A percentile compares a stretch with the other conserved stretches of the same genome.
phyloP scores from a whole-genome alignment of 1,140 invertebrate genomes.

The Bilobella aurantiaca region DNA sequence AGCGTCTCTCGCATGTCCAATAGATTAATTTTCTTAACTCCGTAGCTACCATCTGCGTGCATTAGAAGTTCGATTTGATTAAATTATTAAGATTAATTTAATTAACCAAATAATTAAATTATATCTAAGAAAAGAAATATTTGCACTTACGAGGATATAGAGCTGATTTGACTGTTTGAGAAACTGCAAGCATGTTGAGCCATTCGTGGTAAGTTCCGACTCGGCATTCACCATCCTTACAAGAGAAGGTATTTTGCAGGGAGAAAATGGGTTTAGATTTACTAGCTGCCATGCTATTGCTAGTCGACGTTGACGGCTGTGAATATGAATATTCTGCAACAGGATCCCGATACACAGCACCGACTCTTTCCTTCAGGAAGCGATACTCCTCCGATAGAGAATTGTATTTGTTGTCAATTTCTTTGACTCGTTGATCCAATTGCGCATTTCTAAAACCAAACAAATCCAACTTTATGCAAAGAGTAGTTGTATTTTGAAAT shows the following conservation, averaged over 20 bases:
- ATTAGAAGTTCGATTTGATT: neutral
- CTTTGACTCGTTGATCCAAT: neutral
- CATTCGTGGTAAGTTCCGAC: slow-evolving; percentile 58
- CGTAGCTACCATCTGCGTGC: slow-evolving; percentile 44
- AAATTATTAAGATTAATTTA: neutral
- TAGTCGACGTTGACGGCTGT: neutral
- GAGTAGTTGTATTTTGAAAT: neutral
- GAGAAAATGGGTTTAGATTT: neutral
- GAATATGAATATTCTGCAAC: neutral
- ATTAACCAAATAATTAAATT: no score
- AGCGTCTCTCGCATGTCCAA: slow-evolving; percentile 32
- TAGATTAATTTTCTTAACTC: slow-evolving; percentile 56
- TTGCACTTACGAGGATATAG: slow-evolving; percentile 13
- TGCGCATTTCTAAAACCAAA: neutral
- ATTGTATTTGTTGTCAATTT: neutral
- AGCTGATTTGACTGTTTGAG: slow-evolving; percentile 45
- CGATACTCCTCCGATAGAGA: slow-evolving; percentile 26
- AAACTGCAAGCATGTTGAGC: slow-evolving; percentile 53
- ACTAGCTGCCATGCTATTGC: neutral
- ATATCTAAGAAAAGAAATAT: no score
- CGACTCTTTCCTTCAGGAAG: slow-evolving; percentile 9
- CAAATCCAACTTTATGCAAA: neutral
- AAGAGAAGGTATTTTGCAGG: neutral
- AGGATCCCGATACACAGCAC: slow-evolving; percentile 11
- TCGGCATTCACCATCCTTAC: slow-evolving; percentile 55